A percentile compares a stretch with the other conserved stretches of the same genome.
phyloP scores from a whole-genome alignment of 2,797 vertebrate genomes.

The Bovichtus diacanthus region DNA sequence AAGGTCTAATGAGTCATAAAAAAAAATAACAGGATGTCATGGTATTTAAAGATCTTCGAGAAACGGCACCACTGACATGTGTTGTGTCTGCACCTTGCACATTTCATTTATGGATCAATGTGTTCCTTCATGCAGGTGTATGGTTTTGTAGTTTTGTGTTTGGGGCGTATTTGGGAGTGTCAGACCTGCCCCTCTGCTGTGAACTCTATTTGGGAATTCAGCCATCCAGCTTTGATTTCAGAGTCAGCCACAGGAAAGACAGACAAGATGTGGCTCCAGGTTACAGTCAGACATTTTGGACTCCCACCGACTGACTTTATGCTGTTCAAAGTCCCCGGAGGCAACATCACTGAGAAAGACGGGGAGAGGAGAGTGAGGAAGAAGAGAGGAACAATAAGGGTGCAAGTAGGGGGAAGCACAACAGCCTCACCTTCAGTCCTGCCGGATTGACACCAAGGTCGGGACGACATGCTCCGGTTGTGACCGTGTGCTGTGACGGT shows the following conservation, averaged over 20 bases:
- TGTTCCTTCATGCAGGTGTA: not conserved
- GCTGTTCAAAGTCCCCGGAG: slow-evolving; percentile 37
- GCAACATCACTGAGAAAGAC: slow-evolving; percentile 68
- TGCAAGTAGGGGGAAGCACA: not conserved
- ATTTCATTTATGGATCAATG: not conserved
- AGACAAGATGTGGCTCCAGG: slow-evolving; percentile 29
- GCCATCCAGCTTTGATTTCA: slow-evolving; percentile 29
- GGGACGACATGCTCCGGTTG: slow-evolving; percentile 1
- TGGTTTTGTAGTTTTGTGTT: slow-evolving; percentile 11
- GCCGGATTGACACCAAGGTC: slow-evolving; percentile 59
- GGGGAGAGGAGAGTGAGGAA: slow-evolving; percentile 1
- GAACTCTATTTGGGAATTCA: slow-evolving; percentile 72
- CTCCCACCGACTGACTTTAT: slow-evolving; percentile 22
- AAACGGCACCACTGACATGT: not conserved
- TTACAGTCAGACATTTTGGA: slow-evolving; percentile 64
- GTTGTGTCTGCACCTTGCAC: not conserved
- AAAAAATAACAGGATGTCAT: not conserved
- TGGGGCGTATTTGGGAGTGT: not conserved
- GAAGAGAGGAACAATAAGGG: not conserved
- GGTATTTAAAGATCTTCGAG: not conserved
- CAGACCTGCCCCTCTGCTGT: slow-evolving; percentile 57
- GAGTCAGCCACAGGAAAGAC: slow-evolving; percentile 17
- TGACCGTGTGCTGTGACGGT: slow-evolving; percentile 39
- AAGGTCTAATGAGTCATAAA: not conserved
- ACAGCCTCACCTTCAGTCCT: slow-evolving; percentile 58